Conservation (phyloP, 2,797 vertebrate species). For the Gallirallus australis region DNA sequence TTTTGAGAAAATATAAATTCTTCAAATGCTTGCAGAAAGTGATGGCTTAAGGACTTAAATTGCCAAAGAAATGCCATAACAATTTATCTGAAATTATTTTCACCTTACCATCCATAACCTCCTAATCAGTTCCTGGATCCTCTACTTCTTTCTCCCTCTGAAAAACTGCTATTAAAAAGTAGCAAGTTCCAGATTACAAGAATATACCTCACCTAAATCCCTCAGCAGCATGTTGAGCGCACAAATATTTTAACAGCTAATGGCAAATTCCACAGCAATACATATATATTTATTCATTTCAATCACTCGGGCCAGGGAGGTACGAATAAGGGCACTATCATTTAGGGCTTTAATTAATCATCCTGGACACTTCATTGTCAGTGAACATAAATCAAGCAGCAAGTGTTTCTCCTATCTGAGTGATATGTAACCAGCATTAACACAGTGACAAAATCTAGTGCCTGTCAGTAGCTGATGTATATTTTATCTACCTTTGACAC, state of each 20-base stretch:
- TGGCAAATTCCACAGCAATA: conserved; percentile 12
- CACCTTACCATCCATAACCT: neutral
- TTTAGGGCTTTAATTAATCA: conserved; percentile 72
- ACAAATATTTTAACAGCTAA: conserved; percentile 38
- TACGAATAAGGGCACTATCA: conserved; percentile 39
- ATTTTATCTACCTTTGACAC: conserved; percentile 52
- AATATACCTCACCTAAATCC: neutral
- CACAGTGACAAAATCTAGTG: conserved; percentile 36
- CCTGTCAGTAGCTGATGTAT: conserved; percentile 35
- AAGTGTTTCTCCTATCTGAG: conserved; percentile 42
- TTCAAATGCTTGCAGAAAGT: neutral
- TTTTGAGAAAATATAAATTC: neutral
- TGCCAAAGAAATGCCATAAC: neutral
- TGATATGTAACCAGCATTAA: conserved; percentile 43
- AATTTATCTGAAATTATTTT: neutral
- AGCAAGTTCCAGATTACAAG: neutral
- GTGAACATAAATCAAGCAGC: conserved; percentile 73
- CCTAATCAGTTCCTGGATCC: neutral
- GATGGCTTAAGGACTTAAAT: neutral
- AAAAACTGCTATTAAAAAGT: neutral
- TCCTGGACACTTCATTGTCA: conserved; percentile 64
- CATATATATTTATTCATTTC: conserved; percentile 61
- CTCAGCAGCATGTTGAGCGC: neutral
- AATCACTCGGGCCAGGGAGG: conserved; percentile 2
- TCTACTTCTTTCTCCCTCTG: neutral